These are phyloP conservation scores for Phenganax stokvisi DNA, from an alignment of 92 coral and sea anemone species.

Conservation along the genomic window DNA sequence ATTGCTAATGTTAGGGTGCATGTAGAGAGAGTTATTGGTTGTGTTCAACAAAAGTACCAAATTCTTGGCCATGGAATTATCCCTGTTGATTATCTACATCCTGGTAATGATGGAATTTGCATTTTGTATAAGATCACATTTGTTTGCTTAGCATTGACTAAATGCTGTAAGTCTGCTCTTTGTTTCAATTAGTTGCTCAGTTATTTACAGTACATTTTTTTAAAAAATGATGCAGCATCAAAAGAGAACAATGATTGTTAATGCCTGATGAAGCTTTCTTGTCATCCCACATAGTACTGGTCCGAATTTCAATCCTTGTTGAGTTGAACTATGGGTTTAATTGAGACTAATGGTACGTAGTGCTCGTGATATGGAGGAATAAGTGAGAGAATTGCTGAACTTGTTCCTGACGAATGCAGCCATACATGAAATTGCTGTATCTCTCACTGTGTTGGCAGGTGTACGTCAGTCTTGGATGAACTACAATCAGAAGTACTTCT, in stretches of 20 bases:
- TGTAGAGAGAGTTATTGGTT: constrained; percentile 58
- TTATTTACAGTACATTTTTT: too few species aligned
- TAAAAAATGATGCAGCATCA: too few species aligned
- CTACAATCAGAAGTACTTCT: background rate
- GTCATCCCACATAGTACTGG: too few species aligned
- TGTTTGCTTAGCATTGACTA: constrained; percentile 64
- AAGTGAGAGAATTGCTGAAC: constrained; percentile 51
- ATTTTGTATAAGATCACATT: constrained; percentile 55
- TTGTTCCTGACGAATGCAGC: constrained; percentile 41
- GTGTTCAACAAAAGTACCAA: constrained; percentile 50
- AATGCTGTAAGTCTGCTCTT: constrained; percentile 60
- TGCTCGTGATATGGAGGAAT: constrained; percentile 41
- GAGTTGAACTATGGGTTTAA: too few species aligned
- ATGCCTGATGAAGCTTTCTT: background rate
- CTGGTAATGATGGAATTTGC: constrained; percentile 43
- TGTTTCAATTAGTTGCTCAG: background rate
- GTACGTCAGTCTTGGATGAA: background rate
- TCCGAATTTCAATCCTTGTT: too few species aligned
- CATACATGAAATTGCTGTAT: constrained; percentile 38
- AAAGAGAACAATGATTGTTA: too few species aligned
- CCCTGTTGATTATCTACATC: constrained; percentile 47
- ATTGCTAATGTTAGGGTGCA: constrained; percentile 62
- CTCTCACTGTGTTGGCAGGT: constrained; percentile 32
- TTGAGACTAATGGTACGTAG: constrained; percentile 17
- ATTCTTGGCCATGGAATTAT: constrained; percentile 54